Base-by-base conservation (phyloP, 2,113 vertebrate species). In the Brienomyrus brachyistius region DNA sequence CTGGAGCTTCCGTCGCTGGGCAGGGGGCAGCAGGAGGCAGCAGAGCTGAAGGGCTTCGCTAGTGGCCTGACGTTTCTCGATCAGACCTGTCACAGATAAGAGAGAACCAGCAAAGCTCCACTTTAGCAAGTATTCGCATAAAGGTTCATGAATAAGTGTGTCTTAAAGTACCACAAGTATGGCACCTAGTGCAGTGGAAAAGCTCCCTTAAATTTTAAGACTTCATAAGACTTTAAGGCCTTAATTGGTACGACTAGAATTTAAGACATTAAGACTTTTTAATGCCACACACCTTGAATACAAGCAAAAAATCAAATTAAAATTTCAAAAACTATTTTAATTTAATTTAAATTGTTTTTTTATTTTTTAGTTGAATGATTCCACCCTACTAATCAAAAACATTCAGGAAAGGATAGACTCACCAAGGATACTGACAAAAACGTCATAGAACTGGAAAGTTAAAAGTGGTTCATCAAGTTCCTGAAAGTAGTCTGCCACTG, bases 361-460 rank as follows among this genome's bases (percentile, higher is more conserved):
- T 40, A 17, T 80, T n/a, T 62, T 23, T 9, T n/a, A 31, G 74
- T 80, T 21, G 35, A 70, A 13, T 70, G 3, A n/a, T 13, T 70
- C 10, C 27, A 70, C 27, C 62, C 62, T 31, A 82, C 35, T 31
- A 82, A 45, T 82, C 19, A 77, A 77, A 77, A 77, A 77, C 70
- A 77, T 77, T 27, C 27, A 82, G 43, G 43, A 2, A 82, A 43
- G 19, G 35, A 82, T 9, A 13, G 62, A 87, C 96, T 96, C 95
- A 97, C 97, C 96, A 91, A 98, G 91, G 10, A 97, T 96, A 89
- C 95, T 97, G 92, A 97, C 96, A 92, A 97, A 97, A 52, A 96
- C 92, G 92, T 97, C 97, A 92, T 97, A 97, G 86, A 97, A 95
- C 74, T 96, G 92, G 92, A 97, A 98, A 0, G 97, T 97, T 50